Evolutionary conservation across 1,140 invertebrate genomes (phyloP), one percentile per base, ranked within the genome.

Genomic region (Mylabris phalerata): DNA sequence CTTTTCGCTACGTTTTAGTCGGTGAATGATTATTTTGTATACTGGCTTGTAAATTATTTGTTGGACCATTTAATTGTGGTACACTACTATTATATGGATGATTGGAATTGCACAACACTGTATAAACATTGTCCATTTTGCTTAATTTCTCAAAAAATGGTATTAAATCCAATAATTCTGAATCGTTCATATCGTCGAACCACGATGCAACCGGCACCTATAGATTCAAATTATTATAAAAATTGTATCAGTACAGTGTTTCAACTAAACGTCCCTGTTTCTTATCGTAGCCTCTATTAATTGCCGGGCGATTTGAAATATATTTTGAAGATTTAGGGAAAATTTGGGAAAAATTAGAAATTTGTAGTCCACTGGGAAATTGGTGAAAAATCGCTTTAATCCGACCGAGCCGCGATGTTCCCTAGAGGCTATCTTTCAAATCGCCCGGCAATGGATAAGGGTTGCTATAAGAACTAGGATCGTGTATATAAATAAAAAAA

Each of bases 161-260:
- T 73, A 98, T 93, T 67, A 98, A 80, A 77, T 98, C 93, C 64
- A 93, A 80, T 45, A 98, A 80, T 78, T 98, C 95, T 50, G 90
- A 90, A 76, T 98, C 95, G 67, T 88, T 89, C 83, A 93, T 93
- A 75, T 98, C 95, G 76, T 98, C 94, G 77, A 98, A 98, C 95
- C 95, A 98, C 57, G 93, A 95, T 73, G 90, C 90, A 56, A 97
- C 93, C 75, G 94, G 93, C 75, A 98, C 91, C 93, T 96, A 75
- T 2, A 77, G 72, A 57, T 38, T 27, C 4, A 24, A 26, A 44
- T 45, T 45, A 56, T 26, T 45, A 26, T 10, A 52, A 59, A 19
- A 19, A 19, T 19, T 19, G 19, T 19, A 19, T 19, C 0, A 2
- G 19, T 19, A 19, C 13, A 13, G 13, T 13, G 13, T 13, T 13